Base-by-base conservation (phyloP, 2,113 vertebrate genomes). In the Edolisoma coerulescens region DNA sequence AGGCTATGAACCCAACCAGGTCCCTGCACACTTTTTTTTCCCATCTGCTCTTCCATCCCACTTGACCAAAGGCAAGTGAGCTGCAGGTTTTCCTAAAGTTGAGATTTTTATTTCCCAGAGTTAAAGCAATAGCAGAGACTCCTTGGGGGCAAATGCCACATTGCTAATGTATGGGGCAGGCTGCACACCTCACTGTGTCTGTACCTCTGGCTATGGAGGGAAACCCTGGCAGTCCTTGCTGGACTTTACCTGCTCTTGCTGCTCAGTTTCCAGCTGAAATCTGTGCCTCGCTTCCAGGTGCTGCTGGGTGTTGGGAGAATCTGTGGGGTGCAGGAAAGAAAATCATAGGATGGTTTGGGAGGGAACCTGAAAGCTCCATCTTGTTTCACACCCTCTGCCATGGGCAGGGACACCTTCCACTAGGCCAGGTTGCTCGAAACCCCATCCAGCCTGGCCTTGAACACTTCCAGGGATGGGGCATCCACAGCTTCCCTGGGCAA, bases 261-360 rank as follows among this genome's bases (percentile, higher is more conserved):
- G 47, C 35, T 60, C n/a, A 27, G 12, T 24, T 93, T 86, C 44
- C 54, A 56, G n/a, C 27, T 84, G 49, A 64, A 63, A 60, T 42
- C 45, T 42, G 4, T 57, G 64, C 49, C 41, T 64, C 0, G 0
- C 19, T 82, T 60, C 26, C 68, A 97, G 97, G 52, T 96, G 37
- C 97, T 98, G 74, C 95, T 33, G 95, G 95, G 59, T 93, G 87
- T 73, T 96, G 94, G 3, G 95, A 96, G 14, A 86, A 96, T 75
- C 94, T 97, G 61, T 39, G 73, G 95, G 6, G 70, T 6, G 11
- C 61, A 82, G 69, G 87, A 97, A 82, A 59, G 92, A 65, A 96
- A 63, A 8, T 17, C 21, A 64, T 8, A 10, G 42, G 35, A 56
- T 9, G 26, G 21, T 56, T 73, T 64, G 35, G 57, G 52, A 44